Percentiles rank a stretch among this genome's conserved stretches.
Evolutionary conservation across 2,888 invertebrate species (phyloP).

Genomic region (Drosophila anomelani): DNA sequence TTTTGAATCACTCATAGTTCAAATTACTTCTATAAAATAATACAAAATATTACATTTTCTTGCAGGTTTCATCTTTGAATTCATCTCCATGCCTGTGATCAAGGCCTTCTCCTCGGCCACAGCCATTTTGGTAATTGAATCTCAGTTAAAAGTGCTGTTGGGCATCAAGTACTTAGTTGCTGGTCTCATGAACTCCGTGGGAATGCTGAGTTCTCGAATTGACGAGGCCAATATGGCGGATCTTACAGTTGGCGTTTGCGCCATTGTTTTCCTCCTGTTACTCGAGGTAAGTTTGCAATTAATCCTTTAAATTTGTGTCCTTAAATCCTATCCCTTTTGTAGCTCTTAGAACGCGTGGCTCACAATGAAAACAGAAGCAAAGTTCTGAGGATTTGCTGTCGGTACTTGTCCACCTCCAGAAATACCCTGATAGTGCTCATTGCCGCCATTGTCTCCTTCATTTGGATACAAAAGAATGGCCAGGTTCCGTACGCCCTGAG

Average conservation of each 20-base stretch:
- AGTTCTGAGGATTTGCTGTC: slow-evolving; percentile 86
- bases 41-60: not conserved
- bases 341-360: slow-evolving; percentile 88
- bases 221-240: slow-evolving; percentile 87
- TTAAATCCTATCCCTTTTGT: not conserved
- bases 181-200: slow-evolving; percentile 88
- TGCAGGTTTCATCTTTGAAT: slow-evolving; percentile 92
- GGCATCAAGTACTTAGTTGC: slow-evolving; percentile 90
- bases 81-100: slow-evolving; percentile 93
- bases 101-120: slow-evolving; percentile 95
- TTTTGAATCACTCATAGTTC: not conserved
- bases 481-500: slow-evolving; percentile 87
- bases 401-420: slow-evolving; percentile 90
- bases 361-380: slow-evolving; percentile 76
- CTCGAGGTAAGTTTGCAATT: slow-evolving; percentile 87
- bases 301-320: no score
- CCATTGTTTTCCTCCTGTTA: slow-evolving; percentile 88
- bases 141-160: slow-evolving; percentile 91
- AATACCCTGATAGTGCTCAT: slow-evolving; percentile 91
- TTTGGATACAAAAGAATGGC: slow-evolving; percentile 85
- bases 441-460: slow-evolving; percentile 87
- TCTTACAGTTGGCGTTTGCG: slow-evolving; percentile 88
- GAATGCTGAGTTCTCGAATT: slow-evolving; percentile 86
- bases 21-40: not conserved
- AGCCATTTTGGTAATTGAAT: slow-evolving; percentile 90